Evolutionary conservation across 2,797 vertebrate genomes (phyloP).

Genomic region (Malurus leucopterus): DNA sequence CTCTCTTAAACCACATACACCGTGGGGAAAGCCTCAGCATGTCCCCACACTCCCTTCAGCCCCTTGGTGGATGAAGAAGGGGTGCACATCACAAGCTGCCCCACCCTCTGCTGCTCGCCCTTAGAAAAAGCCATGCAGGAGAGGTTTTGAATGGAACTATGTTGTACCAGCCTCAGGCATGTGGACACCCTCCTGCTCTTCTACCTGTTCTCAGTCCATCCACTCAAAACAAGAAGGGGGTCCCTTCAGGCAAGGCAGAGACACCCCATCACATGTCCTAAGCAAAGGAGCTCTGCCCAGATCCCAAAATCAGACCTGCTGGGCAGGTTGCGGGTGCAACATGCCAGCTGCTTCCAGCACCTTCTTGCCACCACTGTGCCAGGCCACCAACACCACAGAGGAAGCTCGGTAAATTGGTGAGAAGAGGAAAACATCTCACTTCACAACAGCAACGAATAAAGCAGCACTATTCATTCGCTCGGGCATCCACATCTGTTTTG

Average conservation of each 20-base stretch:
- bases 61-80: neutral
- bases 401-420: neutral
- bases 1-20: neutral
- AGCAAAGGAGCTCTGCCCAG: neutral
- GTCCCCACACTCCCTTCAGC: neutral
- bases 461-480: neutral
- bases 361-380: neutral
- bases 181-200: rapidly evolving
- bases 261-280: neutral
- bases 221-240: rapidly evolving
- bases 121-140: neutral
- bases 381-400: neutral
- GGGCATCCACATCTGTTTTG: slow-evolving; percentile 42
- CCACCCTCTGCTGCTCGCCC: neutral
- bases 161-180: neutral
- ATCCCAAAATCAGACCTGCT: neutral
- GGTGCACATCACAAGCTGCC: neutral
- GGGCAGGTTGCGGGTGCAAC: neutral
- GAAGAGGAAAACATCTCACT: neutral
- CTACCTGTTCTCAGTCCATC: neutral
- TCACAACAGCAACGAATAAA: neutral
- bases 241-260: neutral
- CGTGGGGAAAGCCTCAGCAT: rapidly evolving
- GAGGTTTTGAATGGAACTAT: neutral
- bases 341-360: neutral